phyloP scores from a whole-genome alignment of 2,888 invertebrate genomes.

The Chaitophorus viminalis region DNA sequence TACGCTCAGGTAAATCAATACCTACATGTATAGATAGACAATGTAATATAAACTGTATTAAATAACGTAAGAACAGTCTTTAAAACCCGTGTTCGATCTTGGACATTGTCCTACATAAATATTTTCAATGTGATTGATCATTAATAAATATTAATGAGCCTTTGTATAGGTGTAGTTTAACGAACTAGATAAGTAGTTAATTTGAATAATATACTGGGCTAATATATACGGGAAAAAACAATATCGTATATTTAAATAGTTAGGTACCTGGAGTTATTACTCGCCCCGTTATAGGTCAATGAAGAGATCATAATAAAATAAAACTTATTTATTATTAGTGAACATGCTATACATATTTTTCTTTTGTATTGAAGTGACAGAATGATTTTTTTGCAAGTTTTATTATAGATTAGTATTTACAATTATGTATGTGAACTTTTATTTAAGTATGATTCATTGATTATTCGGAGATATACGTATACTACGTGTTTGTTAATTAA shows the following conservation, averaged over 20 bases:
- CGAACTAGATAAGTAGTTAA: background rate
- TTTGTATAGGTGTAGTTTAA: background rate
- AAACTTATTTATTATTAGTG: background rate
- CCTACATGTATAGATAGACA: too few relatives aligned
- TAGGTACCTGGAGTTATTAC: background rate
- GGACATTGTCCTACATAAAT: constrained; percentile 27
- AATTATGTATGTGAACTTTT: too few relatives aligned
- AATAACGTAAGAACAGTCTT: too few relatives aligned
- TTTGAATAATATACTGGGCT: constrained; percentile 19
- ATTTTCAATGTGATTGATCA: constrained; percentile 10
- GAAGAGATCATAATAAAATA: background rate
- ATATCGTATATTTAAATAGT: background rate
- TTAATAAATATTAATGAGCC: constrained; percentile 54
- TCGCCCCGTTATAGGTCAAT: constrained; percentile 8
- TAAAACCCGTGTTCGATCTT: background rate
- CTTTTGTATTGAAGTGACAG: background rate
- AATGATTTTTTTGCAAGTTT: too few relatives aligned
- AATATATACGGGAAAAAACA: background rate
- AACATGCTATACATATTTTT: background rate
- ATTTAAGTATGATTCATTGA: too few relatives aligned
- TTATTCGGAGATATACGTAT: too few relatives aligned
- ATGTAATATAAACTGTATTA: too few relatives aligned
- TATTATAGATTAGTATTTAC: too few relatives aligned
- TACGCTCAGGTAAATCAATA: too few relatives aligned
- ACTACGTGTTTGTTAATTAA: too few relatives aligned